These are phyloP conservation scores for Drosophila nikananu DNA, from an alignment of 1,140 invertebrate genomes.

Conservation along the genomic window DNA sequence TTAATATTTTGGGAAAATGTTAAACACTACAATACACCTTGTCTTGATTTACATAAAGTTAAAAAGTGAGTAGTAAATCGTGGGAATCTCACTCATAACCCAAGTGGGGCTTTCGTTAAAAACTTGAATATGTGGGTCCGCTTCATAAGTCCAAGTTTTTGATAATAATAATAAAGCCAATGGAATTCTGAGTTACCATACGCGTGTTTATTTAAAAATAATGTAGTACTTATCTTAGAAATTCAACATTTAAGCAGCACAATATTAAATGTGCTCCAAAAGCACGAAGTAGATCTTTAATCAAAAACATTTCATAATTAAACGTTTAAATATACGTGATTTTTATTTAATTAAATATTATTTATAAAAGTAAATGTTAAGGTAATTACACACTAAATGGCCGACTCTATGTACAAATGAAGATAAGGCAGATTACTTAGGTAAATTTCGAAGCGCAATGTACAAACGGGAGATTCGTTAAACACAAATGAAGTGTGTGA, in stretches of 20 bases:
- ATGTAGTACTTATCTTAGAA: background rate
- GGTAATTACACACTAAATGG: slow-evolving; percentile 52
- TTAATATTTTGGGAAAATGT: background rate
- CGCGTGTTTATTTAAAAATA: no score
- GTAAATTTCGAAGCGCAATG: slow-evolving; percentile 37
- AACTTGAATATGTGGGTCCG: no score
- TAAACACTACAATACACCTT: background rate
- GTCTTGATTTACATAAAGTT: background rate
- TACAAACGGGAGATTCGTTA: slow-evolving; percentile 52
- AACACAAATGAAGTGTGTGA: slow-evolving; percentile 15
- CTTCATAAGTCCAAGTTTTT: no score
- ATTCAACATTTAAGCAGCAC: background rate
- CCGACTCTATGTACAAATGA: slow-evolving; percentile 70
- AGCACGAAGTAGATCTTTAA: no score
- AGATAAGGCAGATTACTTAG: slow-evolving; percentile 38
- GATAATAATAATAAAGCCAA: no score
- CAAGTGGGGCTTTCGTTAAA: no score
- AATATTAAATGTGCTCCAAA: no score
- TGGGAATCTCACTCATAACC: background rate
- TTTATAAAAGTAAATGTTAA: slow-evolving; percentile 1
- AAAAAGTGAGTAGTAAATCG: background rate
- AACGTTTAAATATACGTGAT: slow-evolving; percentile 3
- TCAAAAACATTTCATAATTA: background rate
- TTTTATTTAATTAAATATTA: slow-evolving; percentile 12
- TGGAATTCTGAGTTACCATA: no score